These are phyloP conservation scores for Caenorhabditis sp. DNA, from an alignment of 2,888 invertebrate species.

Conservation along the genomic window DNA sequence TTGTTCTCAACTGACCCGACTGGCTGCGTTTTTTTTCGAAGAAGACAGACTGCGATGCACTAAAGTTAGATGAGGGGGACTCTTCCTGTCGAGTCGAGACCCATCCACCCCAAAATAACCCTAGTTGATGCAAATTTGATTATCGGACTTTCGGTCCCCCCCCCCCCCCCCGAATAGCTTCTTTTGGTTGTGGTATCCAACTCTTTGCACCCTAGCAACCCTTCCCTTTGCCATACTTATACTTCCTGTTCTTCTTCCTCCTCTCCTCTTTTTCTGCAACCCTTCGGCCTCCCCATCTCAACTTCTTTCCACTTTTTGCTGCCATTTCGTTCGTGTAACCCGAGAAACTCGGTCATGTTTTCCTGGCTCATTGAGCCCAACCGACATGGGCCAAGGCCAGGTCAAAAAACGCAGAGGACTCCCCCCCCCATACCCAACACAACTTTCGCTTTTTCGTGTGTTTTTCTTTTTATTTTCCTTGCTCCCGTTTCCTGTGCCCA, in stretches of 20 bases:
- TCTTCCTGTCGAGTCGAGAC: too few relatives aligned
- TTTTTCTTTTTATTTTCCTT: neutral
- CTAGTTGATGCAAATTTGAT: too few relatives aligned
- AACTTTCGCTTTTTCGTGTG: too few relatives aligned
- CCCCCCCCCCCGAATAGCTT: too few relatives aligned
- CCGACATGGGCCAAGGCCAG: too few relatives aligned
- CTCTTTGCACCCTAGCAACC: too few relatives aligned
- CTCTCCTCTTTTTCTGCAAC: conserved; percentile 2
- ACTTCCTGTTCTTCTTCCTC: neutral
- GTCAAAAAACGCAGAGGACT: conserved; percentile 29
- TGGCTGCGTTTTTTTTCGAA: neutral
- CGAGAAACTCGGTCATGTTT: conserved; percentile 39
- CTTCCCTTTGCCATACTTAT: neutral
- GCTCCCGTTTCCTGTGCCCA: neutral
- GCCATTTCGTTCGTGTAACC: conserved; percentile 40
- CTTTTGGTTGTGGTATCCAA: too few relatives aligned
- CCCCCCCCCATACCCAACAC: too few relatives aligned
- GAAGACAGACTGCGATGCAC: too few relatives aligned
- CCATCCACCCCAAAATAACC: too few relatives aligned
- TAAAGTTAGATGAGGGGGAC: too few relatives aligned
- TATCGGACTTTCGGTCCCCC: too few relatives aligned
- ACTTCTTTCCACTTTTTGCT: neutral
- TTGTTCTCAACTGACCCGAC: neutral
- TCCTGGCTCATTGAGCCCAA: conserved; percentile 31
- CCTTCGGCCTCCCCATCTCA: neutral